Conservation (phyloP, 1,140 invertebrate genomes). For the Brachionus calyciflorus region DNA sequence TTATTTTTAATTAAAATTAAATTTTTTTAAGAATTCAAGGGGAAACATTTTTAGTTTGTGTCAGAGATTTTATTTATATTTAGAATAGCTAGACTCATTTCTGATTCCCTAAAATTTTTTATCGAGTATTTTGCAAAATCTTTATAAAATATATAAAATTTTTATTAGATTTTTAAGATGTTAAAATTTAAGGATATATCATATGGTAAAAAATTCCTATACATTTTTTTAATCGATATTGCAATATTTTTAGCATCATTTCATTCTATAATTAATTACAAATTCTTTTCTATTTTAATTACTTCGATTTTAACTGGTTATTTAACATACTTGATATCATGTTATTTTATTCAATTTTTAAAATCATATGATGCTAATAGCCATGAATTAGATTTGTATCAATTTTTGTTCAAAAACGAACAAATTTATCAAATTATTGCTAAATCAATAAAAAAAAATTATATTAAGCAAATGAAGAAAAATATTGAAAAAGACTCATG, state of each 20-base stretch:
- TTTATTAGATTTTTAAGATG: too few species aligned
- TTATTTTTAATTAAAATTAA: too few species aligned
- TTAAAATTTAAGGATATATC: too few species aligned
- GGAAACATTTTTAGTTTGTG: too few species aligned
- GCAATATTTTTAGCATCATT: background rate
- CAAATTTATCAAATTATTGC: background rate
- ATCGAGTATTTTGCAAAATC: too few species aligned
- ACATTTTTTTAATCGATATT: background rate
- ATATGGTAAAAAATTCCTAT: background rate
- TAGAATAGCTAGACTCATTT: too few species aligned
- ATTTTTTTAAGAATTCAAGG: too few species aligned
- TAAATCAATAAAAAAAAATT: slow-evolving; percentile 3
- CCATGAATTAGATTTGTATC: background rate
- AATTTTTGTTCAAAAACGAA: slow-evolving; percentile 24
- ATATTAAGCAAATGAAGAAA: background rate
- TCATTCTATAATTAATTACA: background rate
- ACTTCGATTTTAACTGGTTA: background rate
- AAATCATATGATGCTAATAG: background rate
- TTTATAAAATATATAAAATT: too few species aligned
- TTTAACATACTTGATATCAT: background rate
- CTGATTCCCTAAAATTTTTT: too few species aligned
- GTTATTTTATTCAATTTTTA: background rate
- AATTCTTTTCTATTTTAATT: slow-evolving; percentile 9
- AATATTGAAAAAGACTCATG: background rate
- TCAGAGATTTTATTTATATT: too few species aligned